These are phyloP conservation scores for Plemyria rubiginata DNA, from an alignment of 2,888 invertebrate genomes.

Conservation along the genomic window DNA sequence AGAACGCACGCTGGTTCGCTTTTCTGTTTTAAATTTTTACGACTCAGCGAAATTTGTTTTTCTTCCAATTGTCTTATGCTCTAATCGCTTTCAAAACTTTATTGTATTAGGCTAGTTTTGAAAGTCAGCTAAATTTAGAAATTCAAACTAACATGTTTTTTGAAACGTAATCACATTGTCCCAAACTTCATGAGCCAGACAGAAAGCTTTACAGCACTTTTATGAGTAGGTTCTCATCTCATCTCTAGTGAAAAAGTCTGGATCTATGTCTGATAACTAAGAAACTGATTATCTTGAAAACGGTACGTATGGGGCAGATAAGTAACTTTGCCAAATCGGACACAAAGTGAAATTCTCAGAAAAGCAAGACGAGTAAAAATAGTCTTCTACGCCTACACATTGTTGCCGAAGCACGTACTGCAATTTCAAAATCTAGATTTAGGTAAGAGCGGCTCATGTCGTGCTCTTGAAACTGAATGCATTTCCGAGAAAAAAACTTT, in stretches of 20 bases:
- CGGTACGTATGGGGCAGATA: slow-evolving; percentile 39
- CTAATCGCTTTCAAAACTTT: slow-evolving; percentile 42
- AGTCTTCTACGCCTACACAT: slow-evolving; percentile 59
- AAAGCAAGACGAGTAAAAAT: slow-evolving; percentile 51
- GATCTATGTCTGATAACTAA: slow-evolving; percentile 40
- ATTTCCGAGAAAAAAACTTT: slow-evolving; percentile 66
- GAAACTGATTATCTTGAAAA: slow-evolving; percentile 41
- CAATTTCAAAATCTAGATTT: slow-evolving; percentile 74
- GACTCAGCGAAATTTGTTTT: slow-evolving; percentile 60
- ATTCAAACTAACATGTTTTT: neutral
- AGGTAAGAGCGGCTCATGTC: slow-evolving; percentile 58
- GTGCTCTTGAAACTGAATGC: slow-evolving; percentile 67
- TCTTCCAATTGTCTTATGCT: slow-evolving; percentile 50
- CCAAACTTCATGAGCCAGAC: slow-evolving; percentile 27
- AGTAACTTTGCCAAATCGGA: slow-evolving; percentile 51
- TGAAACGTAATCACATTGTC: slow-evolving; percentile 18
- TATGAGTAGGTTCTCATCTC: slow-evolving; percentile 19
- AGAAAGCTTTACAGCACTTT: slow-evolving; percentile 10
- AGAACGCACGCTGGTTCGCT: slow-evolving; percentile 61
- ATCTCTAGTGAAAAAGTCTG: slow-evolving; percentile 36
- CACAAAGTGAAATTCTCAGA: slow-evolving; percentile 51
- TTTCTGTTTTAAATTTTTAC: slow-evolving; percentile 66
- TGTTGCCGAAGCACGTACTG: slow-evolving; percentile 67
- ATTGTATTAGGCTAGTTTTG: slow-evolving; percentile 10
- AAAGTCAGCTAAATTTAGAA: slow-evolving; percentile 2